Evolutionary conservation across 2,113 vertebrate genomes (phyloP), one percentile per base, ranked within the genome.

Genomic region (Megaceryle torquata): DNA sequence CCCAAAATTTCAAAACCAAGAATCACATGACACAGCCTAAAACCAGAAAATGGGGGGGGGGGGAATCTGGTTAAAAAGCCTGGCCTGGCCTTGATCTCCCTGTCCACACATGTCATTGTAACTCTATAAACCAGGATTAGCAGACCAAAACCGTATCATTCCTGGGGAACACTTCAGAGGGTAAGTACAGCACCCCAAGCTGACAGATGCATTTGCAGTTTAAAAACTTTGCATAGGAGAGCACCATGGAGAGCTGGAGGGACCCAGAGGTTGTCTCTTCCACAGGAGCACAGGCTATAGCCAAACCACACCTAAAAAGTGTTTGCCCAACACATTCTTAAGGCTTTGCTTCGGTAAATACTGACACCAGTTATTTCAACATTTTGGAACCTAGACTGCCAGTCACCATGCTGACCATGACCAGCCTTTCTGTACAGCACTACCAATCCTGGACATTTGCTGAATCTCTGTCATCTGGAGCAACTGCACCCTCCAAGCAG

Each of bases 21-120:
- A 70, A 86, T 70, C 67, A 74, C 26, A 72, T 50, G 59, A 41
- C 28, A 26, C 9, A 41, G 10, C 44, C 43, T 74, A 67, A 84
- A 68, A 21, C 5, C 29, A 48, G 63, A 78, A 72, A 79, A 35
- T 0, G 12, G 8, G 0, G 5, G 4, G 17, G 8, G n/a, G 0
- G 1, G 8, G 7, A 22, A 54, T 4, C 56, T 43, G 22, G 78
- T 29, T 60, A 24, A 80, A 86, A 67, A 67, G 14, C 28, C 46
- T 22, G 60, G 7, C 20, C 28, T 86, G 29, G 17, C 39, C n/a
- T 86, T 75, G 25, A 54, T 28, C 9, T 10, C 24, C 54, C 39
- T 71, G 10, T 26, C 56, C 24, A 71, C 15, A 44, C 5, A 29
- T 28, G n/a, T 35, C 35, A 75, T 0, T 60, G 35, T 28, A 68